Evolutionary conservation across 1,140 invertebrate genomes (phyloP), one percentile per base, ranked within the genome.

Genomic region (Argopecten irradians): DNA sequence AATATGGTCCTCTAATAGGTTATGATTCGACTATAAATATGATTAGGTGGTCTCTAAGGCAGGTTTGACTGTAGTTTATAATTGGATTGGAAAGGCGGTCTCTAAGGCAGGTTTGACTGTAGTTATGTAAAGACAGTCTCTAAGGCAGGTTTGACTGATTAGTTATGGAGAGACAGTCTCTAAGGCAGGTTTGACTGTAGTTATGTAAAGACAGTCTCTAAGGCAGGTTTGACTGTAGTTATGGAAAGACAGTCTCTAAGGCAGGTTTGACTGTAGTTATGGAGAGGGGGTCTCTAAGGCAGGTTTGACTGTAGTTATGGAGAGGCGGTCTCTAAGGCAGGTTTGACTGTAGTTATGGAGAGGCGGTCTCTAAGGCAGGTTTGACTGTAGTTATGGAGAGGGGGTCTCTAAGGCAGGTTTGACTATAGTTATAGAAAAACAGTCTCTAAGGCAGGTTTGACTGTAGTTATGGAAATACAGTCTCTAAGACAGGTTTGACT

Each of bases 291-390:
- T 34, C 82, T 41, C 32, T 46, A n/a, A 14, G 83, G 36, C 22
- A 39, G 87, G 28, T 33, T 83, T 34, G 19, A 82, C 34, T 82
- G 87, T 14, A n/a, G 83, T 46, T 34, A 86, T 11, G 36, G 82
- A 34, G 35, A 41, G 36, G 83, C 36, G 83, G 46, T 34, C 33
- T 39, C 86, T 34, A 88, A 55, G 9, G 39, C 36, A 19, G 39
- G 41, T 86, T 85, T 39, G 36, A 39, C 36, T 39, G 36, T 39
- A 39, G 36, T n/a, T n/a, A n/a, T n/a, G n/a, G n/a, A n/a, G n/a
- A n/a, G n/a, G n/a, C n/a, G 43, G 43, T 46, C 9, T 46, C 43
- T 46, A 19, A 16, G 43, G 22, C 43, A 46, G 43, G 43, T 46
- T 46, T 16, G 43, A 46, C 43, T 46, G 43, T 46, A 8, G 43